Evolutionary conservation across 2,113 vertebrate species (phyloP).

Genomic region (Callipepla californica): DNA sequence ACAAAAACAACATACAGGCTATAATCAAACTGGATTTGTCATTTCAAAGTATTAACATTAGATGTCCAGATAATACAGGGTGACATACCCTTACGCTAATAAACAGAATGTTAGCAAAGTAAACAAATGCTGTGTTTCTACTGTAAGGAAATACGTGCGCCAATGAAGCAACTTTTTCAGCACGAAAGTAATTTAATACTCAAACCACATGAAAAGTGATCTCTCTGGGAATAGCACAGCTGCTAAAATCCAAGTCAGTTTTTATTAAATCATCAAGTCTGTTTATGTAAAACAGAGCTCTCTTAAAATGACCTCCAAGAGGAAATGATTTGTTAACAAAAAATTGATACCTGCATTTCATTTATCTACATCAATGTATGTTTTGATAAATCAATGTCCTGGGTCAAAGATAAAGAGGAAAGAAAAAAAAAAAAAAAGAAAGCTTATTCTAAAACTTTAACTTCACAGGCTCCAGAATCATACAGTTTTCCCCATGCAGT

Average conservation of each 20-base stretch:
- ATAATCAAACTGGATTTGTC: slow-evolving; percentile 68
- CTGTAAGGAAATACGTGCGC: slow-evolving; percentile 76
- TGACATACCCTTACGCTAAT: slow-evolving; percentile 57
- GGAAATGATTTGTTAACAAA: slow-evolving; percentile 70
- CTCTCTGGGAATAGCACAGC: slow-evolving; percentile 79
- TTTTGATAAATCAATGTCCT: background rate
- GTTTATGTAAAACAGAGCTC: slow-evolving; percentile 73
- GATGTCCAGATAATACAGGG: slow-evolving; percentile 64
- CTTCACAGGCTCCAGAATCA: background rate
- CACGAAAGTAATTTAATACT: slow-evolving; percentile 77
- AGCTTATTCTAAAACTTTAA: background rate
- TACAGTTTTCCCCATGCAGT: background rate
- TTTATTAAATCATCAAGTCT: slow-evolving; percentile 74
- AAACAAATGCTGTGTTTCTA: slow-evolving; percentile 74
- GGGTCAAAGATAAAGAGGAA: background rate
- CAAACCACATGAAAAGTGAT: slow-evolving; percentile 82
- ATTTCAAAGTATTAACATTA: slow-evolving; percentile 66
- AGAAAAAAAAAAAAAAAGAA: background rate
- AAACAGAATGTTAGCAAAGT: slow-evolving; percentile 69
- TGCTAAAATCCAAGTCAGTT: slow-evolving; percentile 79
- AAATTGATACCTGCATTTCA: slow-evolving; percentile 40
- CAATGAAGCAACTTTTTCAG: slow-evolving; percentile 76
- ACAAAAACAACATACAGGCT: background rate
- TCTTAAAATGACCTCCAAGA: slow-evolving; percentile 69
- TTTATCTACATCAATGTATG: background rate